Percentiles rank a stretch among this genome's conserved stretches.
These are phyloP conservation scores for Crax fasciolata DNA, from an alignment of 2,797 vertebrate species.

Conservation along the genomic window DNA sequence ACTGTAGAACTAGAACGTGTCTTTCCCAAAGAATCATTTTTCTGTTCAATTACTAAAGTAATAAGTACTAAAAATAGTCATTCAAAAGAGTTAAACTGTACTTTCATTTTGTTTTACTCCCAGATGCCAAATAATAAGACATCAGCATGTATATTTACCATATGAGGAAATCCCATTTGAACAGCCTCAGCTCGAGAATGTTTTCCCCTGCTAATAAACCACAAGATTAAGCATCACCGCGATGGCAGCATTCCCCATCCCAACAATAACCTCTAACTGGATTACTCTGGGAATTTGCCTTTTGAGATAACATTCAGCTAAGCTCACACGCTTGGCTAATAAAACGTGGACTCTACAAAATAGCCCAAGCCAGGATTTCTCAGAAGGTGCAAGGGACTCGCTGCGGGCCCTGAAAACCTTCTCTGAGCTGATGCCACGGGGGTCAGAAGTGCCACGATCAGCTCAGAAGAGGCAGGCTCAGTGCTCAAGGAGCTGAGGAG, in stretches of 20 bases:
- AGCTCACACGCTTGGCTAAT: neutral
- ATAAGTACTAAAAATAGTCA: slow-evolving; percentile 19
- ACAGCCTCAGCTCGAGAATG: neutral
- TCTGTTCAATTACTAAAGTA: neutral
- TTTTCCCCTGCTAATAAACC: neutral
- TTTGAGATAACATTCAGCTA: neutral
- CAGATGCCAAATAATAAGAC: neutral
- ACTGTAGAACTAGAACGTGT: fast-evolving
- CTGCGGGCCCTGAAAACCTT: neutral
- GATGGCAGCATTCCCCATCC: neutral
- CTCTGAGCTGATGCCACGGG: fast-evolving
- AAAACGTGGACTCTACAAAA: neutral
- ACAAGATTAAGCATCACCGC: neutral
- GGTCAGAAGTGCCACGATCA: fast-evolving
- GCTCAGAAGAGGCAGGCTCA: fast-evolving
- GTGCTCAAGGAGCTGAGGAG: neutral
- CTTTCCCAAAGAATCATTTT: neutral
- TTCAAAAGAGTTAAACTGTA: slow-evolving; percentile 18
- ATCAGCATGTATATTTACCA: neutral
- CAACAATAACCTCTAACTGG: neutral
- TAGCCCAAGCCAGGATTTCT: neutral
- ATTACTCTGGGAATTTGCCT: slow-evolving; percentile 20
- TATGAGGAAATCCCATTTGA: slow-evolving; percentile 16
- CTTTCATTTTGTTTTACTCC: slow-evolving; percentile 30
- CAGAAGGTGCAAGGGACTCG: neutral